Percentiles rank a stretch among this genome's conserved stretches.
Conservation (phyloP, 2,113 vertebrate species). For the Phalacrocorax brasilianus region DNA sequence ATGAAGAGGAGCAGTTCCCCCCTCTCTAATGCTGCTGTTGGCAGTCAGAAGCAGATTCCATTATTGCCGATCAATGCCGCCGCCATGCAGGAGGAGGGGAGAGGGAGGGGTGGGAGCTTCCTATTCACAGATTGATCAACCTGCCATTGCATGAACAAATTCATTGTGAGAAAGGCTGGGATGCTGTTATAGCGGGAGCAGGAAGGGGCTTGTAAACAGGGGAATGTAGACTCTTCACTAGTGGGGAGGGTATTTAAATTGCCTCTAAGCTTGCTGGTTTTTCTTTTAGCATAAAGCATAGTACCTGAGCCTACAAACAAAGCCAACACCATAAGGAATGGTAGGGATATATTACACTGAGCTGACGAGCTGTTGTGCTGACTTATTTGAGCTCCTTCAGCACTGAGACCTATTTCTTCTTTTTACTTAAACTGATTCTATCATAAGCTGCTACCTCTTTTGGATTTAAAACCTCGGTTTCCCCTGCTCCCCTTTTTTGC, state of each 20-base stretch:
- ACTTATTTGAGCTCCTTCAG: conserved; percentile 42
- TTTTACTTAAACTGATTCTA: conserved; percentile 49
- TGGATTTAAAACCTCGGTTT: conserved; percentile 18
- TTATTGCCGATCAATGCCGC: conserved; percentile 82
- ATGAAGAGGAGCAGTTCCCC: conserved; percentile 65
- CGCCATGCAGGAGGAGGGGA: conserved; percentile 73
- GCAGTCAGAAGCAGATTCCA: conserved; percentile 75
- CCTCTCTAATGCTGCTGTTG: conserved; percentile 73
- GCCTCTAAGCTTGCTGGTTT: conserved; percentile 57
- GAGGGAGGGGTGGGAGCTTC: conserved; percentile 76
- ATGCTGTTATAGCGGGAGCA: conserved; percentile 66
- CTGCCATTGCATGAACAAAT: conserved; percentile 78
- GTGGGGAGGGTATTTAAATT: conserved; percentile 56
- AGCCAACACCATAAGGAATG: conserved; percentile 54
- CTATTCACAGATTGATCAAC: conserved; percentile 81
- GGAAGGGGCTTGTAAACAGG: conserved; percentile 59
- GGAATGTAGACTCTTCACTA: conserved; percentile 26
- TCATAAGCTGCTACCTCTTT: conserved; percentile 43
- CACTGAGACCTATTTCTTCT: conserved; percentile 40
- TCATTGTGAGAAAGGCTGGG: conserved; percentile 67
- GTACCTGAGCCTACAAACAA: conserved; percentile 64
- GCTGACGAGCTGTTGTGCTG: conserved; percentile 66
- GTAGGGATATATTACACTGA: conserved; percentile 46
- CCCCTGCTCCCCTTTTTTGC: conserved; percentile 19
- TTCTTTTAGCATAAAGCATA: conserved; percentile 30